Base-by-base conservation (phyloP, 2,113 vertebrate genomes). In the Cephalopholis sonnerati region DNA sequence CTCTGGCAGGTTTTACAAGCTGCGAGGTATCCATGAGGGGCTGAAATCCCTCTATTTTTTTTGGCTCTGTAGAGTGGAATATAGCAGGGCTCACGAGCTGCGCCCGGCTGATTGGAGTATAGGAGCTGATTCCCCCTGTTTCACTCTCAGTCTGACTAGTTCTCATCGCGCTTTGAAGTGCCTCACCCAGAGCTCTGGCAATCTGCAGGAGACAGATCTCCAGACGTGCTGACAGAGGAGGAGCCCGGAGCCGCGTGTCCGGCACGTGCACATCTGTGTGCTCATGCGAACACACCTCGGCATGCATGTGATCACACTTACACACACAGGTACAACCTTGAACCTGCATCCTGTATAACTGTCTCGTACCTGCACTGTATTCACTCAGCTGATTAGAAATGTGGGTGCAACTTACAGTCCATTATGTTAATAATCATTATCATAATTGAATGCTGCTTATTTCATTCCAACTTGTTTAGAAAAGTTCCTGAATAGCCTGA, bases 141-240 rank as follows among this genome's bases (percentile, higher is more conserved):
- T 91, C 68, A 58, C 85, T 91, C 84, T 80, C 72, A 72, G 74
- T 22, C 74, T 85, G 80, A 85, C 82, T 87, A 59, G 62, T 83
- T 91, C 89, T 83, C 50, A 51, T n/a, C 16, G 62, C 6, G 29
- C 92, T 90, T 93, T 94, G 87, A 93, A 92, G 91, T 87, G 53
- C 76, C 73, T 90, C 83, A 83, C 73, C 86, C 79, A 76, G 77
- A 88, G 81, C 84, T 87, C 74, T 73, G 85, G 73, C 80, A 77
- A 65, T 81, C 90, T 84, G 66, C 79, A 85, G 89, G 84, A 90
- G 86, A 74, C 81, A 24, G 44, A 82, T 87, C 91, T 89, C 86
- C 86, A 88, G 83, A 72, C 84, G 61, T 73, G 85, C 78, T n/a
- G 61, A 79, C 87, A 82, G 72, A 61, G 79, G 25, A 67, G 72